Percentiles rank a stretch among this genome's conserved stretches.
Conservation (phyloP, 2,797 vertebrate species). For the Morus bassanus region DNA sequence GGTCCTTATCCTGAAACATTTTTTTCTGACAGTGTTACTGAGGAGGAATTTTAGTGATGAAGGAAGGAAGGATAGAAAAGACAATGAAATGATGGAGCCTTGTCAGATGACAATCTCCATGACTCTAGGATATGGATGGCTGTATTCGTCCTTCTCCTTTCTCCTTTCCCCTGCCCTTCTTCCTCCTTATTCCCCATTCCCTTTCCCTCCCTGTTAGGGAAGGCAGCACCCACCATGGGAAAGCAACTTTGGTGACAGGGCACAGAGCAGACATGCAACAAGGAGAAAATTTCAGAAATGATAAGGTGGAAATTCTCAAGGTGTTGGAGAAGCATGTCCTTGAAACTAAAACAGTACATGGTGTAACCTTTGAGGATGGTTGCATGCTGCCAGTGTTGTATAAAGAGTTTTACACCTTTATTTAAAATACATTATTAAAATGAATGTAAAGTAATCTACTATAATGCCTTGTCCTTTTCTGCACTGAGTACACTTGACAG, state of each 20-base stretch:
- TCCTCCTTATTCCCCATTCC: not conserved
- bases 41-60: not conserved
- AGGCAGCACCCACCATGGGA: not conserved
- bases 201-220: not conserved
- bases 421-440: slow-evolving; percentile 65
- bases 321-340: not conserved
- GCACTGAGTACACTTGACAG: slow-evolving; percentile 6
- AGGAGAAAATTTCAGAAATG: not conserved
- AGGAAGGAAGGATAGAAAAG: not conserved
- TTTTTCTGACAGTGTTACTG: not conserved
- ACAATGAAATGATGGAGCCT: not conserved
- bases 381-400: slow-evolving; percentile 18
- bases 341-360: slow-evolving; percentile 14
- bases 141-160: not conserved
- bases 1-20: not conserved
- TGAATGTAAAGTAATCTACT: slow-evolving; percentile 54
- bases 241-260: not conserved
- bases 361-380: slow-evolving; percentile 39
- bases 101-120: not conserved
- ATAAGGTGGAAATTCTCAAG: not conserved
- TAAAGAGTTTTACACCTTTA: slow-evolving; percentile 47
- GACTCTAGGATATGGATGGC: not conserved
- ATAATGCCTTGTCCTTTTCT: slow-evolving; percentile 38
- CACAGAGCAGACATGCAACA: not conserved
- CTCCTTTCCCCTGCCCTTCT: not conserved